Percentiles rank a stretch among this genome's conserved stretches.
Conservation (phyloP, 2,797 vertebrate genomes). For the Tachyglossus aculeatus region DNA sequence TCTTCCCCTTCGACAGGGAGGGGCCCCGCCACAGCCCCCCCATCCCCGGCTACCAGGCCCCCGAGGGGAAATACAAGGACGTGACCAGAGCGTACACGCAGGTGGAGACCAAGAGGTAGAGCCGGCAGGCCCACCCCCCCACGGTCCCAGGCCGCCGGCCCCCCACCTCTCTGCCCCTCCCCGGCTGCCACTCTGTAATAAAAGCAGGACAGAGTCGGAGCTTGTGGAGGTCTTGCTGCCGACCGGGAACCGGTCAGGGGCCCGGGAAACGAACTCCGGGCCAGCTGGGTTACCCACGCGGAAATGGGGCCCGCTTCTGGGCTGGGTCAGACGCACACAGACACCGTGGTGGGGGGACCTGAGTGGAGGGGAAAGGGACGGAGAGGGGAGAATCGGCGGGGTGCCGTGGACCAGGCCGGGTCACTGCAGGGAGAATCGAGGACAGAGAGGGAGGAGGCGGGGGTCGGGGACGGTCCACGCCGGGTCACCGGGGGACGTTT, state of each 20-base stretch:
- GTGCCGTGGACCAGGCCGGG: background rate
- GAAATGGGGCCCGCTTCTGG: too few relatives aligned
- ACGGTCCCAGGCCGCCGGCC: too few relatives aligned
- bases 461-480: background rate
- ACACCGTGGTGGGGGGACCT: too few relatives aligned
- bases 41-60: conserved; percentile 79
- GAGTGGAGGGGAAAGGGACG: too few relatives aligned
- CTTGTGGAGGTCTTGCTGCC: background rate
- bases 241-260: background rate
- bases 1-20: conserved; percentile 85
- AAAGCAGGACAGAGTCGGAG: too few relatives aligned
- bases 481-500: too few relatives aligned
- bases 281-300: too few relatives aligned
- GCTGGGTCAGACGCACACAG: too few relatives aligned
- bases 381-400: background rate
- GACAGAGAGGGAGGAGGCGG: background rate
- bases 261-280: background rate
- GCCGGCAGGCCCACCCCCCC: background rate
- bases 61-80: conserved; percentile 88
- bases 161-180: too few relatives aligned
- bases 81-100: conserved; percentile 89
- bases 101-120: conserved; percentile 43
- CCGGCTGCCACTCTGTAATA: too few relatives aligned
- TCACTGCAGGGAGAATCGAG: background rate
- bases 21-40: conserved; percentile 86